Evolutionary conservation across 2,888 invertebrate genomes (phyloP).

Genomic region (Amblyjoppa fuscipennis): DNA sequence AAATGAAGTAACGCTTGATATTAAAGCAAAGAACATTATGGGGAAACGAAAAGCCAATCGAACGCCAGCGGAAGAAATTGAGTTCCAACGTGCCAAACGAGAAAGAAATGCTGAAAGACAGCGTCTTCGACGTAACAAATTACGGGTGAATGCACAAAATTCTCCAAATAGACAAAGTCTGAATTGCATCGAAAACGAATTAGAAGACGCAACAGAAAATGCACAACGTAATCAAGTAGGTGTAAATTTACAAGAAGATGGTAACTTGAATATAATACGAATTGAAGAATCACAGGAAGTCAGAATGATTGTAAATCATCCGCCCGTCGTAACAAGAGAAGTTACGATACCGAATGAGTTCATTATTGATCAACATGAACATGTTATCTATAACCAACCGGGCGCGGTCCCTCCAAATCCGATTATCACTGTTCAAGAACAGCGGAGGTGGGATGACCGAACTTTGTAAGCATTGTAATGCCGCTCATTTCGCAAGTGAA

Average conservation of each 20-base stretch:
- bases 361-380: neutral
- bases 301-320: no score
- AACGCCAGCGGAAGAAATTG: constrained; percentile 50
- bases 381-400: neutral
- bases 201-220: neutral
- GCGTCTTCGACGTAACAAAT: constrained; percentile 9
- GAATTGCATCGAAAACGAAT: neutral
- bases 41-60: constrained; percentile 28
- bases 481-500: constrained; percentile 54
- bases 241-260: no score
- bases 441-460: constrained; percentile 44
- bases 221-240: neutral
- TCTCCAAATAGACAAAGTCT: neutral
- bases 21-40: neutral
- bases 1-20: neutral
- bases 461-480: constrained; percentile 52
- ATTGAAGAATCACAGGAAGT: no score
- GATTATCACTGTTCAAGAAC: constrained; percentile 12
- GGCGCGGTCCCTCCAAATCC: neutral
- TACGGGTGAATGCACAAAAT: neutral
- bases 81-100: constrained; percentile 43
- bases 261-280: no score
- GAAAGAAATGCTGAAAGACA: constrained; percentile 46
- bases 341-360: neutral
- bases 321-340: neutral